Conservation (phyloP, 2,888 invertebrate species). For the Limnephilus auricula region DNA sequence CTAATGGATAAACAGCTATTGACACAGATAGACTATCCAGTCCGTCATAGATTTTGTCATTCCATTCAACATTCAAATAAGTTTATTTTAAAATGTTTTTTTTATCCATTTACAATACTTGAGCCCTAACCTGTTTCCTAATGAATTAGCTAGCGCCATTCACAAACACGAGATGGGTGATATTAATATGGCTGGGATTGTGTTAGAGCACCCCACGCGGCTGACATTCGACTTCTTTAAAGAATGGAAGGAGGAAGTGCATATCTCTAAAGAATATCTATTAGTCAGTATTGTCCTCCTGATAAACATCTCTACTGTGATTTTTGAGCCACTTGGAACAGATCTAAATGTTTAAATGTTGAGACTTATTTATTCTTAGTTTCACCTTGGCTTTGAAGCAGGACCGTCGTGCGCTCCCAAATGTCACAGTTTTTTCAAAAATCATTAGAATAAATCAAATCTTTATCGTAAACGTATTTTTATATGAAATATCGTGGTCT, state of each 20-base stretch:
- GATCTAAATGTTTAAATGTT: constrained; percentile 24
- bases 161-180: constrained; percentile 36
- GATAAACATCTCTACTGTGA: constrained; percentile 36
- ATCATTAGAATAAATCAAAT: neutral
- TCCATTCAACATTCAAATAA: constrained; percentile 12
- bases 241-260: constrained; percentile 50
- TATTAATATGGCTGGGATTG: constrained; percentile 44
- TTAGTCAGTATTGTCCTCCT: constrained; percentile 52
- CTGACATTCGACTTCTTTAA: neutral
- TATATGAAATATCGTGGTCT: neutral
- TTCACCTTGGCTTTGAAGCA: constrained; percentile 49
- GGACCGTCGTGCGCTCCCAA: constrained; percentile 9
- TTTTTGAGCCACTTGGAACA: constrained; percentile 32
- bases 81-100: constrained; percentile 30
- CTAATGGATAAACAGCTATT: neutral
- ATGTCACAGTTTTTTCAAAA: neutral
- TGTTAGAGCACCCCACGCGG: neutral
- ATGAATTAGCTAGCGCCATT: constrained; percentile 48
- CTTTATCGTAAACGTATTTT: neutral
- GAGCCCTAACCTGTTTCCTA: constrained; percentile 53
- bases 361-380: constrained; percentile 42
- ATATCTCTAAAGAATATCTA: constrained; percentile 62
- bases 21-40: neutral
- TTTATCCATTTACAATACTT: constrained; percentile 36
- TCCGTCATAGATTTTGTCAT: neutral